Evolutionary conservation across 2,113 vertebrate genomes (phyloP), one percentile per base, ranked within the genome.

Genomic region (Sylvietta virens): DNA sequence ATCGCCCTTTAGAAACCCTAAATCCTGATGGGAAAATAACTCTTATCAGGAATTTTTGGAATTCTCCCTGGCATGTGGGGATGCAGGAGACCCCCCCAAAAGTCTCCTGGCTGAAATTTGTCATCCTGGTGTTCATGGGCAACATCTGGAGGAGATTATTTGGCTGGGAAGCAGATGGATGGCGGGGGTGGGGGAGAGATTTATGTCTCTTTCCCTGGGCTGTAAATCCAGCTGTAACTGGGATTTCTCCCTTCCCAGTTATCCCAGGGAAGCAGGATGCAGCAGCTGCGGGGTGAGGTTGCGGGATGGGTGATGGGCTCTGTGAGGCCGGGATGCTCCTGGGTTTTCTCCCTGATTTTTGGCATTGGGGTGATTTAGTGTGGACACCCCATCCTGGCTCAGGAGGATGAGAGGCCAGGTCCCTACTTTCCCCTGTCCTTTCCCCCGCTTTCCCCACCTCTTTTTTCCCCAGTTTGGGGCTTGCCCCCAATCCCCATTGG

Each of bases 81-180:
- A 37, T 3, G 10, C 16, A 3, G 50, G 50, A 78, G 54, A 86
- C 65, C 35, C 62, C 45, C 60, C 15, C 11, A 6, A 50, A 66
- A 66, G 13, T 60, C n/a, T 53, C 13, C 61, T 67, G 78, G 61
- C 39, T 67, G 62, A 39, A 39, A 31, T 82, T 82, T 74, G 20
- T 81, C n/a, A 3, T 88, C 67, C 54, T 16, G 31, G 61, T 22
- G 21, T n/a, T 64, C 10, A 6, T 19, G 28, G 69, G 62, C 78
- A 96, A 97, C 98, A 98, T 98, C 97, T 98, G 98, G 97, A 97
- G 97, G 96, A 97, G 97, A 97, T 98, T 97, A 98, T 97, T 93
- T 92, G 95, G 91, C 97, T 97, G 96, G 97, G 96, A 96, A 96
- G 94, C 37, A 51, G 76, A 51, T 81, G 61, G 20, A 17, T 70